Evolutionary conservation across 2,797 vertebrate genomes (phyloP), one percentile per base, ranked within the genome.

Genomic region (Sebastes paucispinis): DNA sequence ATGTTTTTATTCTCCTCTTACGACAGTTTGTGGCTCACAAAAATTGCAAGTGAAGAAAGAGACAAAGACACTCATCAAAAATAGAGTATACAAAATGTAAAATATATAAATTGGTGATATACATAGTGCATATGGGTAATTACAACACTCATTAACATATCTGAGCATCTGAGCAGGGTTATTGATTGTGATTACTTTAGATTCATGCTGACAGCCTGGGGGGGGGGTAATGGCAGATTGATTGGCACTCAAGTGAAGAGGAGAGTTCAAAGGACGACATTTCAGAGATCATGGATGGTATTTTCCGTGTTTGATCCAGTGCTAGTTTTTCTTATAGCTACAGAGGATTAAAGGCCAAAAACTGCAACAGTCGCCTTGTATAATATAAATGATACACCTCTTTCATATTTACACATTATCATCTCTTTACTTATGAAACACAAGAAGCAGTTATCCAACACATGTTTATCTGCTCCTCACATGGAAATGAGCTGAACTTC

Each of bases 201-300:
- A 62, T 54, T 58, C 57, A 31, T 32, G 20, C 31, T 69, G 70
- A 73, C 57, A 73, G 63, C 20, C n/a, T 75, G 27, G 27, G 4
- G 4, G 8, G 32, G 32, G 18, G 8, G 64, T 25, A 55, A 55
- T 32, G 16, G 5, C 25, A 50, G 65, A 50, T 25, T 79, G 73
- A 82, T 62, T 77, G 76, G 68, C 69, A 69, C 60, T 85, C 34
- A 57, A 67, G 66, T 54, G 83, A 69, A 65, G 68, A n/a, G 69
- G 25, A 14, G 31, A 58, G 43, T 36, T 78, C 65, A 71, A 66
- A 74, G 32, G 65, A 39, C 47, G 58, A 32, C 59, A 60, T 73
- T 47, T 73, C 57, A 16, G 52, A 67, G 63, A 82, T 72, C 62
- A 69, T n/a, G 24, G 25, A 66, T 27, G 20, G 5, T 27, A 14